Evolutionary conservation across 1,140 invertebrate genomes (phyloP).

Genomic region (Drosophila simulans): DNA sequence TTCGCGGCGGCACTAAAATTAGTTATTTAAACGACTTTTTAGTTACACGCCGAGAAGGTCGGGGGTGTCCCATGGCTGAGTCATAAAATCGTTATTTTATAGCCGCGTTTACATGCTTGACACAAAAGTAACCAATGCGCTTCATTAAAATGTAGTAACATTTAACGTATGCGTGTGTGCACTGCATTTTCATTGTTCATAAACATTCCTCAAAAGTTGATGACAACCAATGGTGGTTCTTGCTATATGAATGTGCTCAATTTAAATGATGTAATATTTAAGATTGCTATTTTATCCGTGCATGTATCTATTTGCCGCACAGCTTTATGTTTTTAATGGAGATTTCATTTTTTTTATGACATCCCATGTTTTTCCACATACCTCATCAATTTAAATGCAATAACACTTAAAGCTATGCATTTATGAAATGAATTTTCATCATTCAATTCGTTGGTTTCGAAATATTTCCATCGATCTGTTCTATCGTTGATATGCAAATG

Average conservation of each 20-base stretch:
- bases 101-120: conserved; percentile 36
- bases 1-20: conserved; percentile 58
- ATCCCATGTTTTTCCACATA: not conserved
- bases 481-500: conserved; percentile 51
- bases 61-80: conserved; percentile 27
- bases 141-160: conserved; percentile 21
- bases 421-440: conserved; percentile 15
- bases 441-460: not conserved
- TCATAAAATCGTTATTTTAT: conserved; percentile 57
- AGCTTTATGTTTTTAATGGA: not conserved
- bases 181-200: conserved; percentile 4
- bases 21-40: conserved; percentile 64
- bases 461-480: not conserved
- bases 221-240: conserved; percentile 1
- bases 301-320: not conserved
- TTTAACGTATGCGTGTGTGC: not conserved
- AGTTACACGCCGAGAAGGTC: conserved; percentile 37
- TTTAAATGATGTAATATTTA: conserved; percentile 22
- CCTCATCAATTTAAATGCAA: conserved; percentile 19
- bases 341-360: conserved; percentile 3
- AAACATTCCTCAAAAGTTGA: not conserved
- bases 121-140: conserved; percentile 6
- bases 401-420: conserved; percentile 4
- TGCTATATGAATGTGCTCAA: not conserved
- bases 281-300: not conserved